Evolutionary conservation across 2,888 invertebrate genomes (phyloP).

Genomic region (Hypomecis atomaria): DNA sequence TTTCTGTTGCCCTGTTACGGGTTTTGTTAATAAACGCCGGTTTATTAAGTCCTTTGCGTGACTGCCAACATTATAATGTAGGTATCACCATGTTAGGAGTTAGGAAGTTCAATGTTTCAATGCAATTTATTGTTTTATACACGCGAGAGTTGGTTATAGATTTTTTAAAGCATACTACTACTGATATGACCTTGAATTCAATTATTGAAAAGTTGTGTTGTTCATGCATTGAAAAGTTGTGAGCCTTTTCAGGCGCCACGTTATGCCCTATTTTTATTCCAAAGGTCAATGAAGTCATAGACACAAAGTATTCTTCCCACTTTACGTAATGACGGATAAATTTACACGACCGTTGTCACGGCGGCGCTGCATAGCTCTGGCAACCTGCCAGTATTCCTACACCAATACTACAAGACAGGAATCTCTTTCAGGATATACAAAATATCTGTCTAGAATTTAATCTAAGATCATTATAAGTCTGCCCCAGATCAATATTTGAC

Average conservation of each 20-base stretch:
- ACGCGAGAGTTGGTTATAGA: neutral
- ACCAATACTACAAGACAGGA: constrained; percentile 42
- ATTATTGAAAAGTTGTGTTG: too few species aligned
- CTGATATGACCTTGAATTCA: too few species aligned
- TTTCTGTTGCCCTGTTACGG: constrained; percentile 23
- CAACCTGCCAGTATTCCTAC: constrained; percentile 53
- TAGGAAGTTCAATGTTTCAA: constrained; percentile 23
- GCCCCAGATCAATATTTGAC: constrained; percentile 58
- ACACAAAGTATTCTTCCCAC: constrained; percentile 18
- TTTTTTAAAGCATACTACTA: too few species aligned
- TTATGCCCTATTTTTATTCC: neutral
- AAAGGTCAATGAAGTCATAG: constrained; percentile 20
- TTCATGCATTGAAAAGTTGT: too few species aligned
- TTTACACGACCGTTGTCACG: constrained; percentile 46
- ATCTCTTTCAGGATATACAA: constrained; percentile 41
- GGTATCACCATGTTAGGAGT: constrained; percentile 10
- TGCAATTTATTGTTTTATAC: constrained; percentile 23
- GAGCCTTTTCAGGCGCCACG: too few species aligned
- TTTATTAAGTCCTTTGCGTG: constrained; percentile 36
- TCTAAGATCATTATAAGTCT: constrained; percentile 32
- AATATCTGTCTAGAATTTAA: constrained; percentile 37
- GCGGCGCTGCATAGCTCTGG: constrained; percentile 48
- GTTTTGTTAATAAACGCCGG: constrained; percentile 34
- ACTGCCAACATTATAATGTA: constrained; percentile 24
- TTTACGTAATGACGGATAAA: constrained; percentile 39